Percentiles rank a stretch among this genome's conserved stretches.
Conservation (phyloP, 2,797 vertebrate genomes). For the Sitta carolinensis region DNA sequence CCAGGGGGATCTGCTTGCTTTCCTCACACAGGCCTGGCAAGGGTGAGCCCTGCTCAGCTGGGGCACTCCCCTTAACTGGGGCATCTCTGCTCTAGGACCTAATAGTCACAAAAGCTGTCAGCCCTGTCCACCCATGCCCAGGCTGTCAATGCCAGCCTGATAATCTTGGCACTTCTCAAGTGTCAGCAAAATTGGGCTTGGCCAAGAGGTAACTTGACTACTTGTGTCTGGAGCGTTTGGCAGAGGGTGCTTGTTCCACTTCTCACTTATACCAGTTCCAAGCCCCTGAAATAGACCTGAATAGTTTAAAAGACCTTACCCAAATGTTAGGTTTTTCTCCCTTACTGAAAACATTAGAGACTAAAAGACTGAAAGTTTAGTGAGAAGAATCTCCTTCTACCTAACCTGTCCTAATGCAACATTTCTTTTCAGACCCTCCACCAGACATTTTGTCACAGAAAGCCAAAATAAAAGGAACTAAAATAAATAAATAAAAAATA, state of each 20-base stretch:
- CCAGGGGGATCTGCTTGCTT: constrained; percentile 43
- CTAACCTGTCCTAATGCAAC: not conserved
- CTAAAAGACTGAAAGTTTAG: not conserved
- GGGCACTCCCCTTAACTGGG: constrained; percentile 44
- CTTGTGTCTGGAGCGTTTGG: not conserved
- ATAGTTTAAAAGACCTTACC: not conserved
- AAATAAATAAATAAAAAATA: too few relatives aligned
- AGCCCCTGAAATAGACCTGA: not conserved
- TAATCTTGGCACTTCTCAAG: not conserved
- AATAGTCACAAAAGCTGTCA: constrained; percentile 8
- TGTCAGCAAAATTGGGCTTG: constrained; percentile 52
- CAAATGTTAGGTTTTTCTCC: not conserved
- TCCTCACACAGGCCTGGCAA: not conserved
- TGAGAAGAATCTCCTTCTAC: not conserved
- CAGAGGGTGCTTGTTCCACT: not conserved
- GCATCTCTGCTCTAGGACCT: constrained; percentile 50
- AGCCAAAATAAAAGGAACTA: not conserved
- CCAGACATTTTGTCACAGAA: not conserved
- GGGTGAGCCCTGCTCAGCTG: not conserved
- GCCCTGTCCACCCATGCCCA: not conserved
- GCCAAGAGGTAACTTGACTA: constrained; percentile 19
- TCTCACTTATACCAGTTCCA: not conserved
- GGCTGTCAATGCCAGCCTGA: not conserved
- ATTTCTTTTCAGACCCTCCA: not conserved
- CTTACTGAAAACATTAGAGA: not conserved